Conservation (phyloP, 2,888 invertebrate species). For the Pyrrhia umbra region DNA sequence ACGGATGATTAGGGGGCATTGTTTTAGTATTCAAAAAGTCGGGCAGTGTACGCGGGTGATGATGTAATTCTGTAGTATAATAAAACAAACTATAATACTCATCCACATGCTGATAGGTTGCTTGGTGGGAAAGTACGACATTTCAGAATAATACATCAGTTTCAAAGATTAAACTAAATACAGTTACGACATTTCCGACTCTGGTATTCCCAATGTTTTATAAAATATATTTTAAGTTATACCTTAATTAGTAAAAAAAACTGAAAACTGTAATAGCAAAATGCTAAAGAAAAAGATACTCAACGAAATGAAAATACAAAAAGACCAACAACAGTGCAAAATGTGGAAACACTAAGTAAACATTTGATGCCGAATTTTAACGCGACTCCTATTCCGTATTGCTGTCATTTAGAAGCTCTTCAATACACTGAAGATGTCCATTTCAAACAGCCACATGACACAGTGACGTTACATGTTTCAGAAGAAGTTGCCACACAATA, state of each 20-base stretch:
- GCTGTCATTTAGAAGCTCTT: neutral
- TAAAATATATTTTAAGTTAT: too few relatives aligned
- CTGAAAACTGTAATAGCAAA: too few relatives aligned
- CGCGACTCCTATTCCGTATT: too few relatives aligned
- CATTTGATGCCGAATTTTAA: too few relatives aligned
- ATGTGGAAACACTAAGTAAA: too few relatives aligned
- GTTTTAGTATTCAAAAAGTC: neutral
- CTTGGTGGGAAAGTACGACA: neutral
- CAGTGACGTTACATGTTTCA: constrained; percentile 14
- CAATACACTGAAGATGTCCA: constrained; percentile 6
- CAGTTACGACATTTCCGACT: neutral
- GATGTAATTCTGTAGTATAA: neutral
- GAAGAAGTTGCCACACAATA: constrained; percentile 10
- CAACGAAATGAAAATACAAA: too few relatives aligned
- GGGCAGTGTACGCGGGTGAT: neutral
- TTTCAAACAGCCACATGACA: constrained; percentile 1
- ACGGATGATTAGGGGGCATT: constrained; percentile 27
- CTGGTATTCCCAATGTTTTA: neutral
- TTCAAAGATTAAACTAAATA: neutral
- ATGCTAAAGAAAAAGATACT: too few relatives aligned
- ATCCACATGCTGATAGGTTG: neutral
- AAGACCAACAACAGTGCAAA: too few relatives aligned
- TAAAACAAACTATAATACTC: neutral
- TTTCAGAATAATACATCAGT: neutral
- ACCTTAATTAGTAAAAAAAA: too few relatives aligned